Conservation (phyloP, 1,140 invertebrate genomes). For the Ylistrum balloti region DNA sequence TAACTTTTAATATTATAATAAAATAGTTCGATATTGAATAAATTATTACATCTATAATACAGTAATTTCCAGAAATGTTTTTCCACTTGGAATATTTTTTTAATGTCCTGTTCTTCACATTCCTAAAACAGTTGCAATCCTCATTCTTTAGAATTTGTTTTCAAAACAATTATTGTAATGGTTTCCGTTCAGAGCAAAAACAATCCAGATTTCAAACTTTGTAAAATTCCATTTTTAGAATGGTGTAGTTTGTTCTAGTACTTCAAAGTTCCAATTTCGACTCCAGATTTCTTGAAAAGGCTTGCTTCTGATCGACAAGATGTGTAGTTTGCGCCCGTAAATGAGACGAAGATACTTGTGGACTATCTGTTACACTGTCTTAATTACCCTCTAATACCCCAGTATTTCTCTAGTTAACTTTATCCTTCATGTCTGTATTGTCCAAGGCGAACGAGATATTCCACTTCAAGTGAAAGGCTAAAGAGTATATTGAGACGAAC, state of each 20-base stretch:
- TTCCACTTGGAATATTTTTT: too few species aligned
- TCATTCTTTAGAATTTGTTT: too few species aligned
- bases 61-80: neutral
- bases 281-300: neutral
- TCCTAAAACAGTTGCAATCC: too few species aligned
- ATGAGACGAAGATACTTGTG: neutral
- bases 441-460: constrained; percentile 48
- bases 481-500: constrained; percentile 44
- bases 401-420: constrained; percentile 53
- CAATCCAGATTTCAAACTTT: neutral
- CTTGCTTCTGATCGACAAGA: neutral
- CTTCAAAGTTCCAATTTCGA: neutral
- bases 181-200: too few species aligned
- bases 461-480: constrained; percentile 45
- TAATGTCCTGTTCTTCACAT: too few species aligned
- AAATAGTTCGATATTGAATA: neutral
- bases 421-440: constrained; percentile 57
- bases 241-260: neutral
- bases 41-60: neutral
- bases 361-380: constrained; percentile 43
- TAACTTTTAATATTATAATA: neutral
- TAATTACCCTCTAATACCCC: constrained; percentile 55
- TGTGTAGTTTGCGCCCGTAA: neutral
- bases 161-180: too few species aligned
- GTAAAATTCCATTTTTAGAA: neutral